phyloP scores from a whole-genome alignment of 2,888 invertebrate species.

The Ophraella communa region DNA sequence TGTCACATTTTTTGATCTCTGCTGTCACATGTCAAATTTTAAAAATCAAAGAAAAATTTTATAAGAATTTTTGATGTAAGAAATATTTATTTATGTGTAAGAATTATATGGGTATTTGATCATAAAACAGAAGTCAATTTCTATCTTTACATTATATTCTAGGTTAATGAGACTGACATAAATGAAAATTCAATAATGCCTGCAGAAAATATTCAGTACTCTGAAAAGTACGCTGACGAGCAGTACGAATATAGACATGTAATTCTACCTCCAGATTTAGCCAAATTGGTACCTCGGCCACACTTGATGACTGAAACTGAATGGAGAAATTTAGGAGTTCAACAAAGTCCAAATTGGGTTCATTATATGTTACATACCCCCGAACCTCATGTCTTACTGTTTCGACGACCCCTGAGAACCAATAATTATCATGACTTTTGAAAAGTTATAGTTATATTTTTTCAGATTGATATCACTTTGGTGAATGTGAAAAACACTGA shows the following conservation, averaged over 20 bases:
- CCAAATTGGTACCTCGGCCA: conserved; percentile 83
- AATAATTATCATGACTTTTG: conserved; percentile 22
- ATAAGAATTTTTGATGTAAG: too few relatives aligned
- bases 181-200: too few relatives aligned
- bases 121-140: too few relatives aligned
- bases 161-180: too few relatives aligned
- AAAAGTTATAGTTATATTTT: neutral
- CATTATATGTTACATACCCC: conserved; percentile 93
- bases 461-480: neutral
- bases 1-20: too few relatives aligned
- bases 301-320: conserved; percentile 94
- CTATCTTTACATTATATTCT: too few relatives aligned
- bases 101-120: too few relatives aligned
- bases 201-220: conserved; percentile 78
- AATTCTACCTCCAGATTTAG: conserved; percentile 84
- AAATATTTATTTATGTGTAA: neutral
- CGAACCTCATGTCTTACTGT: conserved; percentile 87
- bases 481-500: neutral
- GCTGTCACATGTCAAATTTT: neutral
- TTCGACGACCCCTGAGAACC: conserved; percentile 65
- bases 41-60: neutral
- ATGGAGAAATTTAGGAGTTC: conserved; percentile 93
- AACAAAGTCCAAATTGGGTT: conserved; percentile 90
- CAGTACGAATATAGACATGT: conserved; percentile 93
- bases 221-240: conserved; percentile 88